Evolutionary conservation across 2,797 vertebrate genomes (phyloP), one percentile per base, ranked within the genome.

Genomic region (Paratrypauchen microcephalus): DNA sequence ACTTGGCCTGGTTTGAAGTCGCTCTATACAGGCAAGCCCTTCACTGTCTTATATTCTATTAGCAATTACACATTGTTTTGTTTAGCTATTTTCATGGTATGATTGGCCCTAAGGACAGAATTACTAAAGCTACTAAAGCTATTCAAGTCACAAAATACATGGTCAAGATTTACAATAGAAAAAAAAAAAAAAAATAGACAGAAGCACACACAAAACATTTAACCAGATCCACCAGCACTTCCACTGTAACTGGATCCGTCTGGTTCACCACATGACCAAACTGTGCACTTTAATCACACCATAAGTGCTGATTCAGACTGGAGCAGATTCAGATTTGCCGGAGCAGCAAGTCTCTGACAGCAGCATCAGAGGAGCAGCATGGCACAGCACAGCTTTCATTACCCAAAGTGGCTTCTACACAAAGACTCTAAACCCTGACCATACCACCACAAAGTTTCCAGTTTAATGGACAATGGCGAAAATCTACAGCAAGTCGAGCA

Each of bases 331-430:
- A 91, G 91, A 92, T 93, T 89, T 93, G 90, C 90, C 85, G 67
- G 83, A 85, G 71, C 84, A 94, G 94, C 91, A 92, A 90, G 72
- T 90, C 87, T 92, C 88, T 93, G 90, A 93, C 88, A 92, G 86
- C 67, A 45, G 79, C 75, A 77, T 88, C 81, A 79, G 76, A 89
- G 84, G 71, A 88, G 86, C 82, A 71, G 71, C 79, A 77, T 93
- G 91, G 89, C 90, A 88, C 86, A 81, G 75, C 72, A 65, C 52
- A 48, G 79, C 80, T 89, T 88, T 93, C 90, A 94, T 94, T 92
- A 92, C 81, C 80, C 78, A 87, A 84, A 94, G 91, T 93, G 92
- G 88, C 82, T 93, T 91, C 91, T 85, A 88, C 82, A 76, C 71
- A 73, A 68, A 78, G 74, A 79, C 59, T 47, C 56, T 79, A 79